These are phyloP conservation scores for Coryphaenoides rupestris DNA, from an alignment of 2,113 vertebrate species.

Conservation along the genomic window DNA sequence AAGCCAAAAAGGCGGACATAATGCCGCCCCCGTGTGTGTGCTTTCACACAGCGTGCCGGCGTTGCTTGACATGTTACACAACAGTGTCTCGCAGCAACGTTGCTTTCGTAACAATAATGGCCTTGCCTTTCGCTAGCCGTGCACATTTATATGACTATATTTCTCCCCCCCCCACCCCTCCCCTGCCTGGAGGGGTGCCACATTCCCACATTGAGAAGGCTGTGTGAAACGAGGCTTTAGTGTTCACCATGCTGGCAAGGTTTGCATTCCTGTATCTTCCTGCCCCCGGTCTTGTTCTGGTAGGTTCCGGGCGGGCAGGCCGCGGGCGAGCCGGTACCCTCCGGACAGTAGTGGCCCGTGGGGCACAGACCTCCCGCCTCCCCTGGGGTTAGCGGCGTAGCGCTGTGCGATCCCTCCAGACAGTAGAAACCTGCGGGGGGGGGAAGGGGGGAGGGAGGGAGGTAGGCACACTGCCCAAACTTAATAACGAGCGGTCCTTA, in stretches of 20 bases:
- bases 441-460: too few relatives aligned
- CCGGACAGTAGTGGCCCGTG: constrained; percentile 80
- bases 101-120: too few relatives aligned
- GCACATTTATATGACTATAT: too few relatives aligned
- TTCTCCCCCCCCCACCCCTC: too few relatives aligned
- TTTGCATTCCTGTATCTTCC: constrained; percentile 62
- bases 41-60: too few relatives aligned
- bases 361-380: constrained; percentile 73
- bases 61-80: too few relatives aligned
- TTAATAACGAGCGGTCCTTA: neutral
- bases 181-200: too few relatives aligned
- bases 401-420: constrained; percentile 63
- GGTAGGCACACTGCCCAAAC: neutral
- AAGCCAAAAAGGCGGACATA: too few relatives aligned
- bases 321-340: constrained; percentile 58
- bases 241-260: constrained; percentile 66
- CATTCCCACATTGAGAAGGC: too few relatives aligned
- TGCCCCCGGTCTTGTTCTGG: constrained; percentile 57
- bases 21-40: too few relatives aligned
- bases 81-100: too few relatives aligned
- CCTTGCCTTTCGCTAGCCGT: too few relatives aligned
- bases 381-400: constrained; percentile 61
- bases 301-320: constrained; percentile 69
- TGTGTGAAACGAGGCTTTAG: neutral
- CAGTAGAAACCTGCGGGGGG: constrained; percentile 68